Evolutionary conservation across 1,140 invertebrate genomes (phyloP).

Genomic region (Ruditapes philippinarum): DNA sequence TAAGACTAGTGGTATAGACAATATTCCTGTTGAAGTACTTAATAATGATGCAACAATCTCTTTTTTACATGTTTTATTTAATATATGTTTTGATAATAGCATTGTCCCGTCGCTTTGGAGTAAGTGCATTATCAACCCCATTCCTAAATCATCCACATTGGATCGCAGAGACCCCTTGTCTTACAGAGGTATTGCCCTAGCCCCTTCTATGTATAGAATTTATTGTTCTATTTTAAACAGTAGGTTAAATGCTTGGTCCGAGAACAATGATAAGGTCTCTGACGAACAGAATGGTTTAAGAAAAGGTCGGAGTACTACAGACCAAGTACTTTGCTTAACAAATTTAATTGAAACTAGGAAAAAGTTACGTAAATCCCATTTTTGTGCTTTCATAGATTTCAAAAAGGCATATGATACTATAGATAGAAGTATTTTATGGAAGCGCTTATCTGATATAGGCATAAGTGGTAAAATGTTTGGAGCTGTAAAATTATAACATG

Average conservation of each 20-base stretch:
- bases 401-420: conserved; percentile 12
- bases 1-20: conserved; percentile 32
- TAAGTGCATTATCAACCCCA: conserved; percentile 33
- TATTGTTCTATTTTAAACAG: conserved; percentile 50
- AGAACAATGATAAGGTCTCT: conserved; percentile 23
- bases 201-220: background rate
- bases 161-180: conserved; percentile 9
- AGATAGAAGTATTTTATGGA: background rate
- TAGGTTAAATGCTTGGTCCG: background rate
- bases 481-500: background rate
- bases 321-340: conserved; percentile 3
- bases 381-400: background rate
- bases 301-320: conserved; percentile 16
- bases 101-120: conserved; percentile 16
- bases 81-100: conserved; percentile 39
- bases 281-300: background rate
- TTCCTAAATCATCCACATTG: background rate
- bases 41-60: background rate
- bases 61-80: conserved; percentile 33
- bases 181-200: conserved; percentile 26
- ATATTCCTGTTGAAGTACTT: conserved; percentile 28
- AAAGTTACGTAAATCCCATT: background rate
- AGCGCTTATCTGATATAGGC: background rate
- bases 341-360: conserved; percentile 7
- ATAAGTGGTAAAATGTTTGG: background rate